Percentiles rank a stretch among this genome's conserved stretches.
Conservation (phyloP, 30 jellyfish, hydroid and myxozoan species). For the Sanderia malayensis region DNA sequence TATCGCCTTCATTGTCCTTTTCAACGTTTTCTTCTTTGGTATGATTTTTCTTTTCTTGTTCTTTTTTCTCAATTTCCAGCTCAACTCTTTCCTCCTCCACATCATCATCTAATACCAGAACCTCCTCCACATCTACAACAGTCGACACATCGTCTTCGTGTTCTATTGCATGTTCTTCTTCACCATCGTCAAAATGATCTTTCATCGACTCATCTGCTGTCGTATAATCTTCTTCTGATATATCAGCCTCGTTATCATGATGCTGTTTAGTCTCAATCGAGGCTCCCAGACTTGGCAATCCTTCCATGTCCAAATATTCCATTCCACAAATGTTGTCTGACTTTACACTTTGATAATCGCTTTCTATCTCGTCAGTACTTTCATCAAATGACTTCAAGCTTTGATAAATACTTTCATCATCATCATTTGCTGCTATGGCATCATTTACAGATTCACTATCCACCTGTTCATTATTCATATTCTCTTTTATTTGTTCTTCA, state of each 20-base stretch:
- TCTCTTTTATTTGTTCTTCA: too few species aligned
- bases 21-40: too few species aligned
- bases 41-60: too few species aligned
- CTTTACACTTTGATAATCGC: slow-evolving; percentile 45
- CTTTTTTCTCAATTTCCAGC: not conserved
- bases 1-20: too few species aligned
- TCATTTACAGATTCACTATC: too few species aligned
- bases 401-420: not conserved
- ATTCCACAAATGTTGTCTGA: slow-evolving; percentile 17
- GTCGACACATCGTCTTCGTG: slow-evolving; percentile 44
- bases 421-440: not conserved
- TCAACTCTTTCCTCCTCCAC: slow-evolving; percentile 27
- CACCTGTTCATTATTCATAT: too few species aligned
- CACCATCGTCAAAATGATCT: slow-evolving; percentile 1
- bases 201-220: slow-evolving; percentile 34
- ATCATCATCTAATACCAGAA: not conserved
- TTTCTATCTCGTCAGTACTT: slow-evolving; percentile 23
- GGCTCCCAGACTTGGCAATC: too few species aligned
- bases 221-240: slow-evolving; percentile 42
- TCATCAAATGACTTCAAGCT: slow-evolving; percentile 7
- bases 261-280: not conserved
- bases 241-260: slow-evolving; percentile 47
- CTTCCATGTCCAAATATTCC: slow-evolving; percentile 35
- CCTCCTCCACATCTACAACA: slow-evolving; percentile 45
- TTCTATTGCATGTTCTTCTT: slow-evolving; percentile 33